A percentile compares a stretch with the other conserved stretches of the same genome.
These are phyloP conservation scores for Threskiornis aethiopicus DNA, from an alignment of 2,797 vertebrate species.

Conservation along the genomic window DNA sequence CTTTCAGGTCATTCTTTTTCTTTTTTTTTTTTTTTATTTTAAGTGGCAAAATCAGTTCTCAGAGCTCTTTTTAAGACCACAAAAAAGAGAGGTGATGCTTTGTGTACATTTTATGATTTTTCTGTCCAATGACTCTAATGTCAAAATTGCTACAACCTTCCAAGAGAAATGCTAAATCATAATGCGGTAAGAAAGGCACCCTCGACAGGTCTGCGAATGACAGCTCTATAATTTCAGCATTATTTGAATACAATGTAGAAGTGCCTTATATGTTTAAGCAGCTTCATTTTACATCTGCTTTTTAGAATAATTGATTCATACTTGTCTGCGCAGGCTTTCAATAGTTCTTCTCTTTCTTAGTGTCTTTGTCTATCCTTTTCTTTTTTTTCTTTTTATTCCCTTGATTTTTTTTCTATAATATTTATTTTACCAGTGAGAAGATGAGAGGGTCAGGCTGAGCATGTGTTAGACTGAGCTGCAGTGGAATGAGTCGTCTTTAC, in stretches of 20 bases:
- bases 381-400: not conserved
- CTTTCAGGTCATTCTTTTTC: not conserved
- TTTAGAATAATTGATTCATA: constrained; percentile 72
- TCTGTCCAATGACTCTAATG: constrained; percentile 58
- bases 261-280: constrained; percentile 63
- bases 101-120: not conserved
- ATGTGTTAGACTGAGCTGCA: not conserved
- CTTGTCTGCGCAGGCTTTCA: constrained; percentile 66
- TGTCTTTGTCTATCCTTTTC: constrained; percentile 58
- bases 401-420: not conserved
- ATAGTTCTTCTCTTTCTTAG: constrained; percentile 56
- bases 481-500: not conserved
- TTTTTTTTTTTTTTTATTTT: not conserved
- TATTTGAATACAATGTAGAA: constrained; percentile 72
- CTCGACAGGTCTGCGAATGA: constrained; percentile 60
- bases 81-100: not conserved
- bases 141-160: constrained; percentile 56
- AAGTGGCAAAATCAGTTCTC: not conserved
- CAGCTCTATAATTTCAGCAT: constrained; percentile 74
- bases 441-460: not conserved
- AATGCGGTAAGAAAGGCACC: constrained; percentile 46
- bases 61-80: not conserved
- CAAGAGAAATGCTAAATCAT: constrained; percentile 52
- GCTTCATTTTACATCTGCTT: constrained; percentile 70
- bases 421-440: not conserved